A percentile compares a stretch with the other conserved stretches of the same genome.
Conservation (phyloP, 2,888 invertebrate species). For the Cephalotes varians region DNA sequence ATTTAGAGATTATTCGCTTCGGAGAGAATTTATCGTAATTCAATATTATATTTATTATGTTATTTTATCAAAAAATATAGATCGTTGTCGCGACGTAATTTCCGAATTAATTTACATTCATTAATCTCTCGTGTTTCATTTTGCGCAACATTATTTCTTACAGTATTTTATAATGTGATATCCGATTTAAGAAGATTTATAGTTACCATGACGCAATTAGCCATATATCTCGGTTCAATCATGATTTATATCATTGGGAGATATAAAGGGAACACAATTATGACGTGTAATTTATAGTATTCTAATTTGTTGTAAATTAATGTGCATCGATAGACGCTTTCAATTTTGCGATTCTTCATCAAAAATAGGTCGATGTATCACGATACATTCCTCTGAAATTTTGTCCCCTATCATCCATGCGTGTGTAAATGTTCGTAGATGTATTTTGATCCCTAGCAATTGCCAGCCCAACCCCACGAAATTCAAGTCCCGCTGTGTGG, state of each 20-base stretch:
- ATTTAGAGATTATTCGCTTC: slow-evolving; percentile 2
- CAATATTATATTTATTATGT: background rate
- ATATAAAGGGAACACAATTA: background rate
- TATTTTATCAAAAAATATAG: background rate
- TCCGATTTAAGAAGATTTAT: background rate
- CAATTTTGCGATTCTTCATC: background rate
- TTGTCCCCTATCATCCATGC: background rate
- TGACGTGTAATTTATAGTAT: background rate
- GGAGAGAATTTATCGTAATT: background rate
- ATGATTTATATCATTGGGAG: background rate
- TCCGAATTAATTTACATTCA: background rate
- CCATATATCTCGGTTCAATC: background rate
- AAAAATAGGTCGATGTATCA: background rate
- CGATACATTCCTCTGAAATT: background rate
- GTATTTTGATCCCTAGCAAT: slow-evolving; percentile 23
- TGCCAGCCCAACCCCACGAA: background rate
- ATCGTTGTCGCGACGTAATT: background rate
- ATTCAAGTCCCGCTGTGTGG: slow-evolving; percentile 32
- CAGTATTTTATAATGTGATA: background rate
- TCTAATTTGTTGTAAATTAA: background rate
- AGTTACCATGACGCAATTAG: background rate
- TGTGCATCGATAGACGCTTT: background rate
- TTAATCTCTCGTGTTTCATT: background rate
- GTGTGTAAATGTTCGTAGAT: background rate
- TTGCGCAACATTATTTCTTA: background rate